Evolutionary conservation across 2,797 vertebrate genomes (phyloP), one percentile per base, ranked within the genome.

Genomic region (Scolopax rusticola): DNA sequence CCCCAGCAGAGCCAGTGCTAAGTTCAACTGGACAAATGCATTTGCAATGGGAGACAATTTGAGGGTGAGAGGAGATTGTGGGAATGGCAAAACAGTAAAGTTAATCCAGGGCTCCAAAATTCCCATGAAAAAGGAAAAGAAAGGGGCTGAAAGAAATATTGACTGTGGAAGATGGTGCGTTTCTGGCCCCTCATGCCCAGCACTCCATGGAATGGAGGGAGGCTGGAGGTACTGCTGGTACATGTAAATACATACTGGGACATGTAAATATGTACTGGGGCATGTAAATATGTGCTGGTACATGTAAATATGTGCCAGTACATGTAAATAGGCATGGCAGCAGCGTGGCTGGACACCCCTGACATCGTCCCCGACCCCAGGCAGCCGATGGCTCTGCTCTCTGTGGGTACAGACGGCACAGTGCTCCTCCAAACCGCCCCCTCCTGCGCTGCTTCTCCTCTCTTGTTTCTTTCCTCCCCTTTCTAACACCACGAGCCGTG

Each of bases 341-440:
- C 61, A 54, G 78, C 50, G 1, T 2, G 36, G 67, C 70, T 19
- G 14, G 23, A 14, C 2, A 1, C 1, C 47, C 11, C 1, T 8
- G 15, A 15, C 60, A 60, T 1, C 0, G 7, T 70, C 61, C 18
- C 27, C 1, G 7, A 11, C 60, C 19, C 8, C 25, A 1, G 5
- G 68, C 63, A 15, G 33, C 21, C 3, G 2, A 1, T 0, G 0
- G 24, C 30, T 2, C 9, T 0, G 0, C 30, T 4, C 63, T 0
- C 0, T 3, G 27, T 5, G 15, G 14, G 86, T 3, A 19, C 57
- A 8, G 1, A 3, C 0, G 1, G 16, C 48, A 15, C 0, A 0
- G 3, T 33, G 3, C 6, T 2, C 45, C 81, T 27, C 60, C 51
- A 9, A 3, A 24, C 3, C 0, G 2, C 21, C 5, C 7, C 15